A percentile compares a stretch with the other conserved stretches of the same genome.
Evolutionary conservation across 2,797 vertebrate genomes (phyloP).

Genomic region (Cheirogaleus major): DNA sequence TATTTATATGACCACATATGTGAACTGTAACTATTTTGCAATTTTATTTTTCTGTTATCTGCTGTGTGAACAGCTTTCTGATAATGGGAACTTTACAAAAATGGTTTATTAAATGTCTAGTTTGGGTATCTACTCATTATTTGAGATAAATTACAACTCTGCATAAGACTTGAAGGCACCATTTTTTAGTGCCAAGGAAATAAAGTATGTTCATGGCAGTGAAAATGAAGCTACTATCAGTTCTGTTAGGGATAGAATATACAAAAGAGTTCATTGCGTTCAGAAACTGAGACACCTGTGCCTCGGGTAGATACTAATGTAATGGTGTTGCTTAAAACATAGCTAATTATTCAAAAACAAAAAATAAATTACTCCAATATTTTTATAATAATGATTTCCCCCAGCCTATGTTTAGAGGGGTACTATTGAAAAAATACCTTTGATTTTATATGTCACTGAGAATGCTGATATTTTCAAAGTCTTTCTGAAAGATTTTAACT

Average conservation of each 20-base stretch:
- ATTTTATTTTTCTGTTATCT: slow-evolving; percentile 45
- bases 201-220: slow-evolving; percentile 33
- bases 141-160: slow-evolving; percentile 57
- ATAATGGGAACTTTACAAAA: slow-evolving; percentile 42
- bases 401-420: background rate
- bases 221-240: slow-evolving; percentile 40
- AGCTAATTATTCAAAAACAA: slow-evolving; percentile 15
- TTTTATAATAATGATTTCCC: background rate
- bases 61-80: background rate
- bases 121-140: slow-evolving; percentile 55
- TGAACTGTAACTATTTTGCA: slow-evolving; percentile 30
- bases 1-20: background rate
- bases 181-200: slow-evolving; percentile 59
- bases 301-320: slow-evolving; percentile 43
- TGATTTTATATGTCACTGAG: background rate
- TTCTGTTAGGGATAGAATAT: slow-evolving; percentile 47
- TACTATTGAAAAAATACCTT: background rate
- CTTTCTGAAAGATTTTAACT: background rate
- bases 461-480: background rate
- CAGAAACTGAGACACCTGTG: slow-evolving; percentile 3
- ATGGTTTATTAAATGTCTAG: slow-evolving; percentile 54
- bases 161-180: slow-evolving; percentile 36
- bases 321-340: slow-evolving; percentile 28
- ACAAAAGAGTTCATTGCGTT: slow-evolving; percentile 49
- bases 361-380: background rate